These are phyloP conservation scores for Deroptyus accipitrinus DNA, from an alignment of 2,113 vertebrate genomes.

Conservation along the genomic window DNA sequence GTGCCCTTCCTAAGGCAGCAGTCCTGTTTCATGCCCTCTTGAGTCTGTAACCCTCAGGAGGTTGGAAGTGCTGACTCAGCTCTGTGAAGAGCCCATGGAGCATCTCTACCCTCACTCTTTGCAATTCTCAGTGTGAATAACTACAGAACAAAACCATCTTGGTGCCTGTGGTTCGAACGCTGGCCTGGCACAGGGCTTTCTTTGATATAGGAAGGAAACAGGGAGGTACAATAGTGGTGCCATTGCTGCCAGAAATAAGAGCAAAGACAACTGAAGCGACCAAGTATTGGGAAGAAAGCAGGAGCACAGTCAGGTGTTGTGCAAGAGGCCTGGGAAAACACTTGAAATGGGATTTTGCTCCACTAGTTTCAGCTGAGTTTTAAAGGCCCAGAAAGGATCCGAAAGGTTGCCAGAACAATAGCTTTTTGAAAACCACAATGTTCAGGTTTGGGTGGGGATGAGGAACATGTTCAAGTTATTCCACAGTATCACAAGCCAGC, in stretches of 20 bases:
- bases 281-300: fast-evolving
- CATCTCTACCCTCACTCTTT: background rate
- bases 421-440: background rate
- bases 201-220: constrained; percentile 26
- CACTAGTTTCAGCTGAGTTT: background rate
- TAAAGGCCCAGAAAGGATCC: constrained; percentile 18
- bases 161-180: background rate
- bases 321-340: background rate
- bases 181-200: background rate
- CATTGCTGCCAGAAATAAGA: background rate
- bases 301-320: background rate
- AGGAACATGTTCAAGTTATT: constrained; percentile 5
- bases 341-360: background rate
- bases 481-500: background rate
- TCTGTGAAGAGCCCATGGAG: background rate
- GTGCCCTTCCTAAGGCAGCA: background rate
- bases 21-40: background rate
- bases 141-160: background rate
- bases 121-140: constrained; percentile 23
- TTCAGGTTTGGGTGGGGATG: constrained; percentile 49
- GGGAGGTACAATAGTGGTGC: background rate
- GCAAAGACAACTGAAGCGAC: background rate
- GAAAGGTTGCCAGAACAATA: constrained; percentile 10
- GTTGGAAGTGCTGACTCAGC: constrained; percentile 44
- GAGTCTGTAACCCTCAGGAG: background rate